A percentile compares a stretch with the other conserved stretches of the same genome.
phyloP scores from a whole-genome alignment of 2,113 vertebrate species.

The Blennius ocellaris region DNA sequence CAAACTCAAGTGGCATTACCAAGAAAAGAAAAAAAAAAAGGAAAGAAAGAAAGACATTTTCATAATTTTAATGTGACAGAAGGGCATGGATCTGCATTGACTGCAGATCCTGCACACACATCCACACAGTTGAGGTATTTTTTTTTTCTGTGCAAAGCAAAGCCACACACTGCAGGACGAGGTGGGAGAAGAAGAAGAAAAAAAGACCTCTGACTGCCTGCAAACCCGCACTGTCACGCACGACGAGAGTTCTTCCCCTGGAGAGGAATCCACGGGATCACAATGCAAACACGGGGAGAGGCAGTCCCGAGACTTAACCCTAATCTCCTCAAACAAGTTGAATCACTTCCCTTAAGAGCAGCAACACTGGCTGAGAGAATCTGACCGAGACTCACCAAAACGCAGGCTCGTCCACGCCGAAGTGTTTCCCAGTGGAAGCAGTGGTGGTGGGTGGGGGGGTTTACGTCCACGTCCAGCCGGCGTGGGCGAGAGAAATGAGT shows the following conservation, averaged over 20 bases:
- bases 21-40: too few relatives aligned
- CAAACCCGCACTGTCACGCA: conserved; percentile 27
- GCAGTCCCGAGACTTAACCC: conserved; percentile 75
- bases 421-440: conserved; percentile 44
- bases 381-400: conserved; percentile 67
- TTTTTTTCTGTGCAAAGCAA: conserved; percentile 46
- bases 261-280: conserved; percentile 69
- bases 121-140: conserved; percentile 27
- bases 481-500: not conserved
- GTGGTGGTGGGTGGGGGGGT: too few relatives aligned
- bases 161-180: conserved; percentile 44
- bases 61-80: conserved; percentile 33
- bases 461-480: conserved; percentile 62
- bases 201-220: conserved; percentile 29
- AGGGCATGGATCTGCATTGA: conserved; percentile 13
- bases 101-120: conserved; percentile 48
- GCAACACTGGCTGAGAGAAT: conserved; percentile 32
- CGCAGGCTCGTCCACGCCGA: conserved; percentile 61
- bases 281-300: conserved; percentile 72
- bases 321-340: conserved; percentile 83
- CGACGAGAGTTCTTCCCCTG: conserved; percentile 33
- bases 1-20: conserved; percentile 30
- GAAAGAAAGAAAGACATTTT: not conserved
- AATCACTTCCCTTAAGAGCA: conserved; percentile 67
- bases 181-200: too few relatives aligned